These are phyloP conservation scores for Dreissena rostriformis DNA, from an alignment of 1,140 invertebrate species.

Conservation along the genomic window DNA sequence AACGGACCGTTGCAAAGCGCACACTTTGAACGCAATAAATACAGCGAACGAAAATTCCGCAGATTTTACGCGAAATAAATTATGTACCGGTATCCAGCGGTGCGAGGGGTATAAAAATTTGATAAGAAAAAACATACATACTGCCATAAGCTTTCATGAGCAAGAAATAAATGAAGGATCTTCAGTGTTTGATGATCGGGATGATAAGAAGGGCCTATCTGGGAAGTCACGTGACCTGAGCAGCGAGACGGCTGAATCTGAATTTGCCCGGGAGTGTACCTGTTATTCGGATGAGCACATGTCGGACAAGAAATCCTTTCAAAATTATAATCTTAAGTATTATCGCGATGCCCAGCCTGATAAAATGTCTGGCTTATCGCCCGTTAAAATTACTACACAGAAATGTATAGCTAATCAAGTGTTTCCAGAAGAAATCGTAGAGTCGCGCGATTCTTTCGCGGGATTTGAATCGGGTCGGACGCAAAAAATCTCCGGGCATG, in stretches of 20 bases:
- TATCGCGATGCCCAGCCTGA: conserved; percentile 30
- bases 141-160: neutral
- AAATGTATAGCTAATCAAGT: conserved; percentile 40
- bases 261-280: neutral
- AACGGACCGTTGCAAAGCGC: too few relatives aligned
- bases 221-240: conserved; percentile 28
- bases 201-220: neutral
- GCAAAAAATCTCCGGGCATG: conserved; percentile 34
- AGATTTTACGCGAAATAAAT: too few relatives aligned
- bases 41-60: too few relatives aligned
- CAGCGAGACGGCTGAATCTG: neutral
- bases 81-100: too few relatives aligned
- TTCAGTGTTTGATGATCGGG: conserved; percentile 17
- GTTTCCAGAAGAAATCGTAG: conserved; percentile 30
- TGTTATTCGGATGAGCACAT: conserved; percentile 7
- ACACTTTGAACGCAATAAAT: too few relatives aligned
- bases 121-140: conserved; percentile 16
- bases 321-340: conserved; percentile 17
- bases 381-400: conserved; percentile 50
- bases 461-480: conserved; percentile 28
- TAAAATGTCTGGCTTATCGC: conserved; percentile 28
- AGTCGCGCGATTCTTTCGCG: conserved; percentile 27
- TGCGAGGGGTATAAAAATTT: neutral
- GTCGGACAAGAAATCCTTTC: conserved; percentile 30
- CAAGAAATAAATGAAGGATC: conserved; percentile 37